Conservation (phyloP, 2,797 vertebrate genomes). For the Sarcophilus harrisii region DNA sequence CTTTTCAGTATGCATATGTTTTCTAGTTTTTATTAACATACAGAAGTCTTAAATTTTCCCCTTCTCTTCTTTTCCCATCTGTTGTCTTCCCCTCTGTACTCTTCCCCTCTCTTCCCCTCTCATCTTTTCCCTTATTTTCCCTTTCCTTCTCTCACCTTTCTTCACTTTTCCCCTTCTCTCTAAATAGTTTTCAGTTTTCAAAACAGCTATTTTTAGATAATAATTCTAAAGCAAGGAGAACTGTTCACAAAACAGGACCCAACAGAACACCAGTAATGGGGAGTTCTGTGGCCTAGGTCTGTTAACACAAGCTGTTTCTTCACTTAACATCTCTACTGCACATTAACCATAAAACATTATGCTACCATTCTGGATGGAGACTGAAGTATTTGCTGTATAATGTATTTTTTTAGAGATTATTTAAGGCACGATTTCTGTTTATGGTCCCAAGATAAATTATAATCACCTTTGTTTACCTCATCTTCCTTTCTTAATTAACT, state of each 20-base stretch:
- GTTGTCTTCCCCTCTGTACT: not conserved
- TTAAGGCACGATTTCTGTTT: slow-evolving; percentile 88
- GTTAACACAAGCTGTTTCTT: slow-evolving; percentile 60
- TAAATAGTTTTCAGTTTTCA: slow-evolving; percentile 17
- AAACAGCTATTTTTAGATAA: not conserved
- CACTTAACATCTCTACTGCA: slow-evolving; percentile 64
- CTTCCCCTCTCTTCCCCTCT: not conserved
- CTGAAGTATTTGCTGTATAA: slow-evolving; percentile 80
- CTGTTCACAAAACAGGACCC: slow-evolving; percentile 29
- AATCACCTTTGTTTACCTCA: slow-evolving; percentile 90
- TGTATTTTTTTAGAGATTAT: slow-evolving; percentile 84
- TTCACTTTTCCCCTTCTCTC: not conserved
- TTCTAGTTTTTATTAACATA: not conserved
- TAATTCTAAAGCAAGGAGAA: slow-evolving; percentile 16
- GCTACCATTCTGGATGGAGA: slow-evolving; percentile 74
- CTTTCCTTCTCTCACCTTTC: not conserved
- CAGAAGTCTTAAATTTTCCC: not conserved
- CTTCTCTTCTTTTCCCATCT: not conserved
- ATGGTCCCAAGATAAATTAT: slow-evolving; percentile 88
- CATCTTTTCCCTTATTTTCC: not conserved
- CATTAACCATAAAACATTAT: slow-evolving; percentile 69
- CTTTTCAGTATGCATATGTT: fast-evolving
- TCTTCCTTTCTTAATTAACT: slow-evolving; percentile 90
- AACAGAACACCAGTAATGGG: not conserved
- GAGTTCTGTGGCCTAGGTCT: slow-evolving; percentile 18